These are phyloP conservation scores for Gouania willdenowi DNA, from an alignment of 2,797 vertebrate species.

Conservation along the genomic window DNA sequence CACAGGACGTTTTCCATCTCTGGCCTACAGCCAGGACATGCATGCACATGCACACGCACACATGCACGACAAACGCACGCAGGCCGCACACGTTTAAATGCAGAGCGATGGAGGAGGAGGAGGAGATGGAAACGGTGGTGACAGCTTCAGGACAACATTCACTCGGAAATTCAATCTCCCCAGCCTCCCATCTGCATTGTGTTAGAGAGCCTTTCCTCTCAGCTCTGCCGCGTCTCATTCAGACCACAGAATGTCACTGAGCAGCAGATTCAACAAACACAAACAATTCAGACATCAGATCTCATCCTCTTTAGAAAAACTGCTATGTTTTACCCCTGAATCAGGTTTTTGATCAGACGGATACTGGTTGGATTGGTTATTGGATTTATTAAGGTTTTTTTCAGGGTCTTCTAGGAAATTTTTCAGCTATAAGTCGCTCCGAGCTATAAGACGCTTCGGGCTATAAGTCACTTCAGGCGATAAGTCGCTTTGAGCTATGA, in stretches of 20 bases:
- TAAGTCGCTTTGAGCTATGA: no score
- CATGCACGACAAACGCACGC: conserved; percentile 29
- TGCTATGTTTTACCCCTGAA: no score
- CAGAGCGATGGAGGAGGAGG: conserved; percentile 4
- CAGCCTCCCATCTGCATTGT: conserved; percentile 23
- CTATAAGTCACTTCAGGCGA: no score
- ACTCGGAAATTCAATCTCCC: conserved; percentile 43
- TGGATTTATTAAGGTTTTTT: no score
- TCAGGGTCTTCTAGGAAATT: no score
- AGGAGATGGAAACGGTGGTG: conserved; percentile 23
- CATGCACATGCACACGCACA: not conserved
- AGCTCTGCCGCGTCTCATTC: conserved; percentile 11
- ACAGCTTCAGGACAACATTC: conserved; percentile 33
- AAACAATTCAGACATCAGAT: not conserved
- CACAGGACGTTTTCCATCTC: conserved; percentile 47
- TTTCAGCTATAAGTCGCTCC: no score
- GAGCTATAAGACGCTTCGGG: no score
- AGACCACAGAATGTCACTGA: conserved; percentile 10
- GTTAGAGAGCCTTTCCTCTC: conserved; percentile 35
- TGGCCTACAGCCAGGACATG: conserved; percentile 18
- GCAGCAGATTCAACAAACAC: conserved; percentile 16
- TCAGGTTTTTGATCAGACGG: no score
- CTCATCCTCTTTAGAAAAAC: no score
- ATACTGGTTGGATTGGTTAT: no score
- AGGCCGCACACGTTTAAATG: conserved; percentile 29